phyloP scores from a whole-genome alignment of 2,113 vertebrate genomes.

The Mustelus asterias region DNA sequence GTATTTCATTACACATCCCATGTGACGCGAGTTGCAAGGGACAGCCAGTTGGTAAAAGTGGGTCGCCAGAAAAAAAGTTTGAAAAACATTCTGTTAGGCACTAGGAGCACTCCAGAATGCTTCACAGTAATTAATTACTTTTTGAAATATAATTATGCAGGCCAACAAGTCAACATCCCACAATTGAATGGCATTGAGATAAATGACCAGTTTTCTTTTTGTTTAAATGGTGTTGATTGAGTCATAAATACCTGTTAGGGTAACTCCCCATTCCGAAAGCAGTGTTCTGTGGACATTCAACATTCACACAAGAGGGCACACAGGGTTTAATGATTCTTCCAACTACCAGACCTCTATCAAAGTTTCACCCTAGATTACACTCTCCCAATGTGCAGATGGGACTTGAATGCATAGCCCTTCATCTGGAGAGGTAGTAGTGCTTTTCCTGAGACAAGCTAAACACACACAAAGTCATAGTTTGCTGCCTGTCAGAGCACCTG shows the following conservation, averaged over 20 bases:
- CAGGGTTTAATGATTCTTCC: not conserved
- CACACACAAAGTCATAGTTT: not conserved
- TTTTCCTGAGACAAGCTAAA: not conserved
- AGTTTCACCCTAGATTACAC: not conserved
- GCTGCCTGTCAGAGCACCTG: not conserved
- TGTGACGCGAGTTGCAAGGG: no score
- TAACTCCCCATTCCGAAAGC: not conserved
- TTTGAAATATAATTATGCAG: not conserved
- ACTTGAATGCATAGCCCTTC: not conserved
- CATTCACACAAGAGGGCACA: not conserved
- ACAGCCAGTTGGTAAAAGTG: no score
- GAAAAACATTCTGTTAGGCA: no score
- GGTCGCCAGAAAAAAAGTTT: no score
- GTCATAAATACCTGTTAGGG: not conserved
- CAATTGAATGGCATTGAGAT: not conserved
- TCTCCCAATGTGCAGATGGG: not conserved
- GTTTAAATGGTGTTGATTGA: not conserved
- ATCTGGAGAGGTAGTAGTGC: not conserved
- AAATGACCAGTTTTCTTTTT: not conserved
- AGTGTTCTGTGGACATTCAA: not conserved
- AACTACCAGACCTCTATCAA: not conserved
- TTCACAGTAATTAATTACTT: not conserved
- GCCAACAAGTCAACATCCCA: not conserved
- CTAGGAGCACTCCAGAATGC: not conserved
- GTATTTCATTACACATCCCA: no score